These are phyloP conservation scores for Morus bassanus DNA, from an alignment of 2,797 vertebrate species.

Conservation along the genomic window DNA sequence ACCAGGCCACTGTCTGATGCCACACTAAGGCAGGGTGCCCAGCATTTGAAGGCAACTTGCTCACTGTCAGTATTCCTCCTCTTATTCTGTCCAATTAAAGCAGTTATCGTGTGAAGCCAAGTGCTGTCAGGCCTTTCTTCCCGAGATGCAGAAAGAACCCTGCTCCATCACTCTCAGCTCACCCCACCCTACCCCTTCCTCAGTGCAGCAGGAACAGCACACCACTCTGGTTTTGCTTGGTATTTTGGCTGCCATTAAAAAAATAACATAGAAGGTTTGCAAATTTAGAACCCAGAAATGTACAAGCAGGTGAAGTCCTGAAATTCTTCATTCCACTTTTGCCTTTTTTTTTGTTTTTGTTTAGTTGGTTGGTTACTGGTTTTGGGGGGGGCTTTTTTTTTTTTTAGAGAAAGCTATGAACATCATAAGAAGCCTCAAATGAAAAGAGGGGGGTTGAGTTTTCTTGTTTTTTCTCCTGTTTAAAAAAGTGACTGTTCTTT, in stretches of 20 bases:
- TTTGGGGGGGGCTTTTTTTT: too few relatives aligned
- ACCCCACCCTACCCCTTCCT: not conserved
- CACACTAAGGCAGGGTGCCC: not conserved
- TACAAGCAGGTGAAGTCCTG: not conserved
- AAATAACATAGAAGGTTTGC: not conserved
- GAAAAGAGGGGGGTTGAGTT: rapidly evolving
- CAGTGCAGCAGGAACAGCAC: not conserved
- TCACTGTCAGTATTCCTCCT: not conserved
- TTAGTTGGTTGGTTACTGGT: too few relatives aligned
- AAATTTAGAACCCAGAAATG: not conserved
- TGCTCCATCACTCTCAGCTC: not conserved
- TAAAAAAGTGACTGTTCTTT: not conserved
- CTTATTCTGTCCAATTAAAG: not conserved
- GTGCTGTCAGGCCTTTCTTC: not conserved
- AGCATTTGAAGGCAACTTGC: not conserved
- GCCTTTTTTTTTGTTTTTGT: not conserved
- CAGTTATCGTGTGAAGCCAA: not conserved
- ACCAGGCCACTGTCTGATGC: not conserved
- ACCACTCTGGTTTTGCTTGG: not conserved
- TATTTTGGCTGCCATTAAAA: not conserved
- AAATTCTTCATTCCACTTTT: not conserved
- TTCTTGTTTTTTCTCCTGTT: rapidly evolving
- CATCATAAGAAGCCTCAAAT: not conserved
- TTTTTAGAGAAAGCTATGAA: not conserved
- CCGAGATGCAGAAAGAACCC: not conserved